phyloP scores from a whole-genome alignment of 2,797 vertebrate species.

The Nothura maculosa region DNA sequence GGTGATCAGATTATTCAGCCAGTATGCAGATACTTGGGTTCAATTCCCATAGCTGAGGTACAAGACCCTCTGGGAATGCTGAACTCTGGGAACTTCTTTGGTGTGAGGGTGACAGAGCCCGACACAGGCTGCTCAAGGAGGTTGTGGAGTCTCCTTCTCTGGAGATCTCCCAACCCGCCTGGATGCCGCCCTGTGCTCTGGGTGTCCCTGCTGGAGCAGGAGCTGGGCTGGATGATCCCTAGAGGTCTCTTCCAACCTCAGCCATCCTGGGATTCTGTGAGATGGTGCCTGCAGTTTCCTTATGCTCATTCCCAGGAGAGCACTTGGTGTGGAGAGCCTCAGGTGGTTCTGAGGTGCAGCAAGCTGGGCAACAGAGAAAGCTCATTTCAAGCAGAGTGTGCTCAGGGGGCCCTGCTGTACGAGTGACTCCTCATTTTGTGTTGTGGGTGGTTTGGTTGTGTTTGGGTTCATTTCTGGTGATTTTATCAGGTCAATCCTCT shows the following conservation, averaged over 20 bases:
- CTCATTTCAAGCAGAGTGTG: neutral
- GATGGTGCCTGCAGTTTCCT: neutral
- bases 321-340: neutral
- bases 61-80: neutral
- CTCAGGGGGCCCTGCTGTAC: fast-evolving
- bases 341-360: neutral
- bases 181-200: no score
- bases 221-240: no score
- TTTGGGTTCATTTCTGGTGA: neutral
- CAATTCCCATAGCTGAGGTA: neutral
- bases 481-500: neutral
- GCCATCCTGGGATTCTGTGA: no score
- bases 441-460: fast-evolving
- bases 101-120: no score
- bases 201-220: no score
- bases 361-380: neutral
- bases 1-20: neutral
- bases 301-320: neutral
- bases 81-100: no score
- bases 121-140: no score
- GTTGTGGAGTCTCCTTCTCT: no score
- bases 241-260: no score
- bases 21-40: neutral
- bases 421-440: neutral
- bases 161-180: no score